Percentiles rank a stretch among this genome's conserved stretches.
These are phyloP conservation scores for Drosophila suzukii DNA, from an alignment of 1,140 invertebrate species.

Conservation along the genomic window DNA sequence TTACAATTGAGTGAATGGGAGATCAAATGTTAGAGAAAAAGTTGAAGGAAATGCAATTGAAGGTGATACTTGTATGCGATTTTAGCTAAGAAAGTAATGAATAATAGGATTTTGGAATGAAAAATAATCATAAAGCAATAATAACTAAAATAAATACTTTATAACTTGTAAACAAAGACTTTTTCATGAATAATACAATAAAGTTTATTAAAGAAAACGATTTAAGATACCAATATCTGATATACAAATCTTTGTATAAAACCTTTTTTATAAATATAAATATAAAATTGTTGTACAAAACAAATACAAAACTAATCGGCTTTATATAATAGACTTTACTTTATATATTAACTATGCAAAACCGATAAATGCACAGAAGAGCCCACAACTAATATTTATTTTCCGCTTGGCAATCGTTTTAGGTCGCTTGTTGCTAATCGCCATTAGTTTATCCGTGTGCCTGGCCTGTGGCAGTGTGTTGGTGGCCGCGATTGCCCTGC, in stretches of 20 bases:
- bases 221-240: no score
- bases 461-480: conserved; percentile 76
- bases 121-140: no score
- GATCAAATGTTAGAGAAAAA: background rate
- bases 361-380: background rate
- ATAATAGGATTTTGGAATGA: no score
- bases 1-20: conserved; percentile 5
- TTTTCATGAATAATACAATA: no score
- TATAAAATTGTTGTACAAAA: no score
- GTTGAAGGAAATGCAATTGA: background rate
- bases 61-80: background rate
- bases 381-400: conserved; percentile 5
- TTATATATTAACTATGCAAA: background rate
- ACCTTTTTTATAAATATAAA: background rate
- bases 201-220: background rate
- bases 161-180: no score
- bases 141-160: background rate
- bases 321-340: no score
- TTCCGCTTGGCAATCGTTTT: conserved; percentile 15
- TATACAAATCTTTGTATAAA: no score
- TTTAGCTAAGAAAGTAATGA: no score
- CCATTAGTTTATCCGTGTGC: conserved; percentile 75
- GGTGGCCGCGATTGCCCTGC: conserved; percentile 66
- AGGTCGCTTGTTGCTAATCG: conserved; percentile 76
- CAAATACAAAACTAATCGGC: no score